Base-by-base conservation (phyloP, 2,797 vertebrate species). In the Arnoldichthys spilopterus region DNA sequence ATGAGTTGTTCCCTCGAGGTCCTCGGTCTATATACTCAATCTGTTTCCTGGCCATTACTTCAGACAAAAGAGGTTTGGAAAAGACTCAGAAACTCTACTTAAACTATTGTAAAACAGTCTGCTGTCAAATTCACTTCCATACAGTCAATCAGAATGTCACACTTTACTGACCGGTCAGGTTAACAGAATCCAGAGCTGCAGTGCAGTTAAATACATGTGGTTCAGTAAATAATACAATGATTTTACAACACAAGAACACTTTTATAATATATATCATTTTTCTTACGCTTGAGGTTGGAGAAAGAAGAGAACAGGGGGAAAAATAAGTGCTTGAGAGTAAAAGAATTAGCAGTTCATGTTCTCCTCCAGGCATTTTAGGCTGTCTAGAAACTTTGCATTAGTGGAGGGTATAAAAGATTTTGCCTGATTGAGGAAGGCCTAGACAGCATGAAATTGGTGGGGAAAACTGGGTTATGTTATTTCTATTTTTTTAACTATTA, bases 1-100 rank as follows among this genome's bases (percentile, higher is more conserved):
- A 83, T 82, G 63, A 76, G 74, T 49, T 56, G 73, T 43, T 85
- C 83, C 82, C 84, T 18, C 8, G 74, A 81, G 82, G 75, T 58
- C 63, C 47, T 11, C 43, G 68, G 59, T 22, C 69, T 70, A 77
- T 76, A 67, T 73, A 82, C 84, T 81, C 72, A 85, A 82, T 87
- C 45, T 3, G 70, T 74, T 67, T 72, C 37, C 75, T 76, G 74
- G 43, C 76, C 76, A 77, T 86, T 85, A 78, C 78, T 76, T 75
- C 47, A 72, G 75, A 83, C 59, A 68, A 67, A 64, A 54, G 68
- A 80, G 56, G 12, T 37, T 80, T 62, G 76, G 76, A 22, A 40
- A 74, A 26, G 15, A 40, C 24, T 40, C n/a, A 2, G 47, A 43
- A 51, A 16, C n/a, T 70, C 30, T 28, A 37, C 75, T 28, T 71